Percentiles rank a stretch among this genome's conserved stretches.
Evolutionary conservation across 2,113 vertebrate species (phyloP).

Genomic region (Lamprotornis superbus): DNA sequence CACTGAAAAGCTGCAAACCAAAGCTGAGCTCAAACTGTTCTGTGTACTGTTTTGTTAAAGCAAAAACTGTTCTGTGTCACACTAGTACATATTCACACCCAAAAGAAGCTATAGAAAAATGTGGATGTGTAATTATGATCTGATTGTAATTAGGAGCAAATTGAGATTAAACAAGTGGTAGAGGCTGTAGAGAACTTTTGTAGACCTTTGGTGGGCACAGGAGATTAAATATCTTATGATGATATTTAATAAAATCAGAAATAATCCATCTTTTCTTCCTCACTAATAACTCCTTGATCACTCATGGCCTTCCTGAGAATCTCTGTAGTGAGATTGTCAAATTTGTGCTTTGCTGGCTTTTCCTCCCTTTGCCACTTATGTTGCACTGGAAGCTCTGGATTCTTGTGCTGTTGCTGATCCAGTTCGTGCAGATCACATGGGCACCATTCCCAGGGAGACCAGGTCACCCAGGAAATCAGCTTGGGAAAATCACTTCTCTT

Average conservation of each 20-base stretch:
- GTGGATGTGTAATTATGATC: background rate
- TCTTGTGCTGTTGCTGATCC: constrained; percentile 35
- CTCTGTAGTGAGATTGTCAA: background rate
- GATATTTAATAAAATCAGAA: background rate
- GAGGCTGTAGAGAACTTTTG: background rate
- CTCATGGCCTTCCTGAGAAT: background rate
- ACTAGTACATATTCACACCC: background rate
- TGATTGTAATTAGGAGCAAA: background rate
- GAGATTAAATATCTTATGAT: background rate
- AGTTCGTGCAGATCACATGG: constrained; percentile 56
- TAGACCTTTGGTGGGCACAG: background rate
- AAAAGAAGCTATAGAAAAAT: background rate
- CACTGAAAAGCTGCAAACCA: background rate
- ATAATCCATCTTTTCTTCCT: background rate
- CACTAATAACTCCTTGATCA: background rate
- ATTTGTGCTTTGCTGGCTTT: constrained; percentile 59
- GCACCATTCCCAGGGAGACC: constrained; percentile 58
- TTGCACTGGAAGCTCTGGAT: constrained; percentile 37
- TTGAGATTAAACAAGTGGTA: background rate
- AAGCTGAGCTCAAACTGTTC: background rate
- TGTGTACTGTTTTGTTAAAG: background rate
- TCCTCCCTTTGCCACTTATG: constrained; percentile 28
- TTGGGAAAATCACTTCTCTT: constrained; percentile 73
- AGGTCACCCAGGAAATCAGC: constrained; percentile 62
- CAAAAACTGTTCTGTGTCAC: background rate